Evolutionary conservation across 2,888 invertebrate genomes (phyloP), one percentile per base, ranked within the genome.

Genomic region (Entomobrya multifasciata): DNA sequence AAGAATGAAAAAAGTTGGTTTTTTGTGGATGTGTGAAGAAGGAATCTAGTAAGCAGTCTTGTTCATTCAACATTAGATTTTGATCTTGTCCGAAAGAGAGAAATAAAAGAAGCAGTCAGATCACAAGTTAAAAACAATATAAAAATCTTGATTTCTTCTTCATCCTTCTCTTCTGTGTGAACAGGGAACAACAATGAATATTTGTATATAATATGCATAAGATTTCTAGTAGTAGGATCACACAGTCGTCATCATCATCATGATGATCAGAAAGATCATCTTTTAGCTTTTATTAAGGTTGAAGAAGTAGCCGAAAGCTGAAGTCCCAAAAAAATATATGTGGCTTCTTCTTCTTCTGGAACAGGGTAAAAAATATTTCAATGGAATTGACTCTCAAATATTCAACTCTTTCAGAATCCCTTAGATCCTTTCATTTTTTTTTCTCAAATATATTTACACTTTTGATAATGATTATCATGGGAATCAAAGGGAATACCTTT

Each of bases 141-240:
- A 83, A 72, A 52, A 82, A 85, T 85, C 67, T 79, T 79, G 85
- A 85, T 79, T 85, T 85, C 79, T 79, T 77, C 70, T 67, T 85
- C 57, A 72, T 47, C 62, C 57, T 67, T 13, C 36, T 44, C 41
- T 44, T 20, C 36, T 36, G 44, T 20, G 44, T n/a, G 22, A 27
- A 8, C 6, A 30, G 25, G 36, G 65, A 10, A 60, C 27, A 60
- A 60, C 60, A 60, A 60, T 44, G 20, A 41, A 44, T 15, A 4
- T 15, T 15, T 44, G 25, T 44, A 25, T 44, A 47, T 11, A 44
- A n/a, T 70, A 13, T 20, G 20, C 60, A 60, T 13, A 60, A 25
- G 25, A 25, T 60, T 27, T 22, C 13, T 44, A 36, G 41, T 70
- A 41, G 30, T 27, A 62, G 13, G 22, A 5, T 20, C 20, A 20